These are phyloP conservation scores for Eurystomus gularis DNA, from an alignment of 2,113 vertebrate species.

Conservation along the genomic window DNA sequence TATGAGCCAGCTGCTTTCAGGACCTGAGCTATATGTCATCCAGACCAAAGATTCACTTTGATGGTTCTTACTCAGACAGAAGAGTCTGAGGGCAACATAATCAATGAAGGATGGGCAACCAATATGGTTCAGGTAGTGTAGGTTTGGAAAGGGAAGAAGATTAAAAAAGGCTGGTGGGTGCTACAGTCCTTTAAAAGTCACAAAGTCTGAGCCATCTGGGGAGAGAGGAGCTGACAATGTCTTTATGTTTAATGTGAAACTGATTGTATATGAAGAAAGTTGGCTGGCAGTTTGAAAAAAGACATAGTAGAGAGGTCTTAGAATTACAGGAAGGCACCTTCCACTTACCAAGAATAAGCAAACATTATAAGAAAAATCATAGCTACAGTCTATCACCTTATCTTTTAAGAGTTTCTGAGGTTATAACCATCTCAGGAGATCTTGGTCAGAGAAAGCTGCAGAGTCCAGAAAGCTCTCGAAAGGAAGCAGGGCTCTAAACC, in stretches of 20 bases:
- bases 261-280: not conserved
- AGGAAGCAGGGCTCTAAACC: too few species aligned
- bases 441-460: not conserved
- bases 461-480: not conserved
- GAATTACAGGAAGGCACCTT: not conserved
- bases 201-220: not conserved
- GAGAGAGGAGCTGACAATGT: not conserved
- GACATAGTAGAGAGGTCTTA: not conserved
- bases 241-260: not conserved
- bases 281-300: not conserved
- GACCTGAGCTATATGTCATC: not conserved
- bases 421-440: not conserved
- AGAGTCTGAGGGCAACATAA: not conserved
- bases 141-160: not conserved
- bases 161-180: not conserved
- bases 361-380: not conserved
- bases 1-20: not conserved
- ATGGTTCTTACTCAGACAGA: not conserved
- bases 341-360: not conserved
- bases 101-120: not conserved
- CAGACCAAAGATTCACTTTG: not conserved
- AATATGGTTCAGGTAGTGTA: accelerated
- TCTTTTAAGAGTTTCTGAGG: not conserved
- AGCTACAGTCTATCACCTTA: not conserved
- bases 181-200: not conserved